Percentiles rank a stretch among this genome's conserved stretches.
These are phyloP conservation scores for Lepilemur septentrionalis DNA, from an alignment of 2,797 vertebrate genomes.

Conservation along the genomic window DNA sequence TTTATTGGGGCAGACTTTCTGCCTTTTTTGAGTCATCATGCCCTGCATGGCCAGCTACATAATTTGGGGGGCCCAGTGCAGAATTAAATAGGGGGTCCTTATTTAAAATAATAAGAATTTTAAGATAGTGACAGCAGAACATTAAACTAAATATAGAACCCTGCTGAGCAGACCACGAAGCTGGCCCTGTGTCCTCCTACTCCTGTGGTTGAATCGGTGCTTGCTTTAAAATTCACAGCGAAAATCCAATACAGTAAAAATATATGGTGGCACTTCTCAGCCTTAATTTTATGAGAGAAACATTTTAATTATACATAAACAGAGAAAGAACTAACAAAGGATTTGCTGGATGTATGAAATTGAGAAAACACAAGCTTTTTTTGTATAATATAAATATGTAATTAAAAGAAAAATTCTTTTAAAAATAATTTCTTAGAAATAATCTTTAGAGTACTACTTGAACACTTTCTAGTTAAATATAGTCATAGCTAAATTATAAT, in stretches of 20 bases:
- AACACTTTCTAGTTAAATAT: constrained; percentile 38
- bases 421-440: constrained; percentile 22
- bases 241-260: constrained; percentile 6
- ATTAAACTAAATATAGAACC: background rate
- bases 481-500: background rate
- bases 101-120: background rate
- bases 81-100: background rate
- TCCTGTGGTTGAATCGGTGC: background rate
- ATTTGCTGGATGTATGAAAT: background rate
- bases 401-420: constrained; percentile 48
- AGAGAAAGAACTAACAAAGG: constrained; percentile 38
- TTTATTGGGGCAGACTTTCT: background rate
- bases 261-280: background rate
- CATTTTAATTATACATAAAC: constrained; percentile 47
- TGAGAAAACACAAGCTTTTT: constrained; percentile 31
- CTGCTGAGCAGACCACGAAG: background rate
- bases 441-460: background rate
- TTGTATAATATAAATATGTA: constrained; percentile 8
- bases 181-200: background rate
- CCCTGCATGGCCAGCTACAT: background rate
- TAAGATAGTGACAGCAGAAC: background rate
- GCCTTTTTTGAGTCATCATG: background rate
- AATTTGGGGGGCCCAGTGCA: background rate
- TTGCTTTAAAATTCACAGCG: background rate
- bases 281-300: constrained; percentile 51